Conservation (phyloP, 2,113 vertebrate species). For the Gavia stellata region DNA sequence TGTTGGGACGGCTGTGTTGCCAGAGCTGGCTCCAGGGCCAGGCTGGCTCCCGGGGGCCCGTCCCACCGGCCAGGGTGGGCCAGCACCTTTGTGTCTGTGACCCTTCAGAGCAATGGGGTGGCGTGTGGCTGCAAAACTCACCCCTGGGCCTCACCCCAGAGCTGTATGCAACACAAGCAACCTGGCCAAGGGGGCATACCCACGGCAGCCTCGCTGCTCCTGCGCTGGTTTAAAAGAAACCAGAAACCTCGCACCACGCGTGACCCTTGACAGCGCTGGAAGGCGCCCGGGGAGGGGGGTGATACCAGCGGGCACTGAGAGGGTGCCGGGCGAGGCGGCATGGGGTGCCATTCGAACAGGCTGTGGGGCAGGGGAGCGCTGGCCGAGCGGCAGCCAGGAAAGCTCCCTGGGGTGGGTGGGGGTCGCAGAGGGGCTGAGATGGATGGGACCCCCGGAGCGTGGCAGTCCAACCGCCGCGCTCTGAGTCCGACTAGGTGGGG, state of each 20-base stretch:
- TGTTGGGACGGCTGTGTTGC: neutral
- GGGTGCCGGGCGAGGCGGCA: too few species aligned
- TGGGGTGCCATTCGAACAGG: too few species aligned
- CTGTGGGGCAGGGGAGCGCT: neutral
- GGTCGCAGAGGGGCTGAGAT: neutral
- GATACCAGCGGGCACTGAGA: neutral
- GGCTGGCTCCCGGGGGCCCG: neutral
- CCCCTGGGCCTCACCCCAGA: neutral
- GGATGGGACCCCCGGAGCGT: neutral
- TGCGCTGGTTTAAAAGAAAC: neutral
- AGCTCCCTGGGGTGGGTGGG: neutral
- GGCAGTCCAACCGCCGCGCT: neutral
- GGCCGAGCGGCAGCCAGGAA: neutral
- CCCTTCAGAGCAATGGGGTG: neutral
- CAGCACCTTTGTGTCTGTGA: neutral
- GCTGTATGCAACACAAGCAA: fast-evolving
- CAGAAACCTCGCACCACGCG: neutral
- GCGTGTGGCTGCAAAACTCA: neutral
- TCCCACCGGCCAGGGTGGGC: fast-evolving
- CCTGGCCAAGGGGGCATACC: fast-evolving
- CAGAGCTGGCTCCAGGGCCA: neutral
- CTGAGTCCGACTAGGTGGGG: fast-evolving
- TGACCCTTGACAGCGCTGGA: neutral
- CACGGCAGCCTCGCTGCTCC: neutral
- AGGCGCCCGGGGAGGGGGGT: too few species aligned